Evolutionary conservation across 2,113 vertebrate genomes (phyloP), one percentile per base, ranked within the genome.

Genomic region (Cyphomyrus discorhynchus): DNA sequence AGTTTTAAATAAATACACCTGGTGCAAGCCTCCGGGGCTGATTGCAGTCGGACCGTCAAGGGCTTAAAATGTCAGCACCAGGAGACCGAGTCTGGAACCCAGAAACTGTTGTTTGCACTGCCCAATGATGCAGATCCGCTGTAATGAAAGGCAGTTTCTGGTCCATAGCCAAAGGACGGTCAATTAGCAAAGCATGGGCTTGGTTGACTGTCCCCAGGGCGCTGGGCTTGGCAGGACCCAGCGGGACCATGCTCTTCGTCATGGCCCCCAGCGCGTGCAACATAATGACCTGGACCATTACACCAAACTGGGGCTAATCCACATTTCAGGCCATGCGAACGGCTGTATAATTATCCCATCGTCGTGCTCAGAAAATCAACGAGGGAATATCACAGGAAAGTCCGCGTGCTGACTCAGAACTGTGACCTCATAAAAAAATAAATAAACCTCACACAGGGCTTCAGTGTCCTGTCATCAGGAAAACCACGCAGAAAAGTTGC

Each of bases 101-200:
- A 80, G 74, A 80, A 80, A 42, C 74, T 27, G n/a, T 46, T 62
- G 58, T 88, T 88, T 88, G 45, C 35, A 56, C 24, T 66, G 4
- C n/a, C 21, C 87, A 45, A 70, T 45, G 53, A 70, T 45, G 53
- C 87, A 88, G 35, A 88, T 88, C 87, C 21, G 0, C 87, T 62
- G 27, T 88, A 88, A 88, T 88, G 87, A 88, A 62, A 88, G 87
- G 87, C 56, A 35, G 31, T 88, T 77, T 77, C 66, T 88, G 88
- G 45, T 77, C 58, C 11, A 56, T 0, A 70, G 56, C 53, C 19
- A 46, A 88, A 42, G 70, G 17, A 88, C 5, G n/a, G 58, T 74
- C 47, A 89, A 80, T 89, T 82, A 89, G 74, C 49, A 80, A 47
- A 39, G 74, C 17, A 80, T 17, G 74, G 74, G 74, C n/a, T 80